phyloP scores from a whole-genome alignment of 1,140 invertebrate genomes.

The Nylanderia fulva region DNA sequence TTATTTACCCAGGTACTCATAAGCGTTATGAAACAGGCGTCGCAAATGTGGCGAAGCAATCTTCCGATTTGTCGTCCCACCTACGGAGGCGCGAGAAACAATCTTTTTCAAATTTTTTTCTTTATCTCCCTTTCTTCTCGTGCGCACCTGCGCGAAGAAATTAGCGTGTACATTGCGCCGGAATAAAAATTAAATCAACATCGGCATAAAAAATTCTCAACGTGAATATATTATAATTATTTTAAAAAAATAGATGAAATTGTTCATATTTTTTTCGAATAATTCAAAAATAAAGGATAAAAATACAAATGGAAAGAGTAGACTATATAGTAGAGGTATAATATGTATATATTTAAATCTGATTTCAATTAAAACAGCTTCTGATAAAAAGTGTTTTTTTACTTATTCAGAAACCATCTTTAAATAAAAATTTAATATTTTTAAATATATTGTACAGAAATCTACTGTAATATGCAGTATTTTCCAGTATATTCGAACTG shows the following conservation, averaged over 20 bases:
- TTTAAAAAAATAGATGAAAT: too few species aligned
- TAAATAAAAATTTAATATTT: too few species aligned
- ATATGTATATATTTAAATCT: too few species aligned
- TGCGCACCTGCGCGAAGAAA: conserved; percentile 14
- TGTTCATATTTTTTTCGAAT: neutral
- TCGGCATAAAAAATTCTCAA: conserved; percentile 4
- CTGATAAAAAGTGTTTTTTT: too few species aligned
- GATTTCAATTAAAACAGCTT: too few species aligned
- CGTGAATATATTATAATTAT: neutral
- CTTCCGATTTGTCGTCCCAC: conserved; percentile 92
- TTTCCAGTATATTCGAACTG: too few species aligned
- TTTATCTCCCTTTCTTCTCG: conserved; percentile 3
- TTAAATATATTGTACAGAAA: too few species aligned
- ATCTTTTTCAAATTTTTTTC: conserved; percentile 52
- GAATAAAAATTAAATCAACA: neutral
- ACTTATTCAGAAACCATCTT: too few species aligned
- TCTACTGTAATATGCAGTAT: too few species aligned
- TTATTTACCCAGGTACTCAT: conserved; percentile 98
- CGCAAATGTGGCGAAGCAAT: conserved; percentile 97
- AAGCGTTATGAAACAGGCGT: conserved; percentile 94
- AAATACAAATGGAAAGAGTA: too few species aligned
- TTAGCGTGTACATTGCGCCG: neutral
- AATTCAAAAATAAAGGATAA: neutral
- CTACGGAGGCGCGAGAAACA: conserved; percentile 77
- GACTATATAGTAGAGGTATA: too few species aligned